Evolutionary conservation across 1,140 invertebrate genomes (phyloP), one percentile per base, ranked within the genome.

Genomic region (Eriocheir sinensis): DNA sequence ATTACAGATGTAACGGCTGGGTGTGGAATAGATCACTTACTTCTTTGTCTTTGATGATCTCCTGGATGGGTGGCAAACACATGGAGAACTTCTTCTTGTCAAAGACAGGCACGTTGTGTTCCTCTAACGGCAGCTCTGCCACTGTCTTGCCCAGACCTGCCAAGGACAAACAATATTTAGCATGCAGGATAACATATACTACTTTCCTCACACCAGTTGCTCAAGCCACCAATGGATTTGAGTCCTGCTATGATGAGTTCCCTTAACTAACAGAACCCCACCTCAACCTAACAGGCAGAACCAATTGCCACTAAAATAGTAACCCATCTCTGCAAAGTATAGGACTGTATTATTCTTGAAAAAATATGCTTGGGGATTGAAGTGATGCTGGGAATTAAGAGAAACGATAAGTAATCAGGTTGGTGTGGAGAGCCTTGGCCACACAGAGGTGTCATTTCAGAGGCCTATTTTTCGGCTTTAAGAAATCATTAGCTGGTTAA

Each of bases 1-100:
- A 48, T 15, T 15, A 48, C 15, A 15, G 4, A 40, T 36, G 21
- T 36, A 53, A 95, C 27, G 32, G 53, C 83, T 38, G 60, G 12
- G 40, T 91, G 48, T 53, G 60, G 83, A 17, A 95, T 81, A 27
- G 40, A n/a, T 72, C n/a, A 72, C 21, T 4, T 72, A 72, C 95
- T 93, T 95, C 92, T 80, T 96, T 93, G 36, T 96, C 89, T 92
- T 96, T 96, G 44, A 96, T 91, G 34, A 97, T 95, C 80, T 97
- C 96, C 44, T 97, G 96, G 3, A 98, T 96, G 86, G 97, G 97
- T 89, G 97, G 97, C 32, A 97, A 96, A 80, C 97, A 96, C 98
- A 98, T 98, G 3, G 97, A 97, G 96, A 98, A 98, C 93, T 97
- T 96, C 4, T 97, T 97, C 96, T 98, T 98, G 48, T 97, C 96